Evolutionary conservation across 1,140 invertebrate species (phyloP).

Genomic region (Drosophila oshimai): DNA sequence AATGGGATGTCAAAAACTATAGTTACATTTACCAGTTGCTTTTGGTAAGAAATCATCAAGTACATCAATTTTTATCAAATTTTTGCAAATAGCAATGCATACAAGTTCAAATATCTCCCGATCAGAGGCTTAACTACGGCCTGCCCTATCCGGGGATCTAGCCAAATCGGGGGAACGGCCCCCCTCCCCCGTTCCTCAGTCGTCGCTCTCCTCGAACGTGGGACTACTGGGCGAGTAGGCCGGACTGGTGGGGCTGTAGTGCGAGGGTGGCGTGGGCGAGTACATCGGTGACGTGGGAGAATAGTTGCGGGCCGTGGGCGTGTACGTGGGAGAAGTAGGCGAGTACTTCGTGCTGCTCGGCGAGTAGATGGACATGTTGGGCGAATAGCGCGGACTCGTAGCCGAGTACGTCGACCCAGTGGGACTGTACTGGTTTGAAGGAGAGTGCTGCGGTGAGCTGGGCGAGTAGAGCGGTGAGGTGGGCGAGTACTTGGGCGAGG

Average conservation of each 20-base stretch:
- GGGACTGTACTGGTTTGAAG: slow-evolving; percentile 84
- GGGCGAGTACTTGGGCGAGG: slow-evolving; percentile 92
- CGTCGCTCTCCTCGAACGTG: slow-evolving; percentile 76
- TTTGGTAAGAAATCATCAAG: no score
- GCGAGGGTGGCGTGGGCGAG: slow-evolving; percentile 89
- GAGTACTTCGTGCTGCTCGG: slow-evolving; percentile 92
- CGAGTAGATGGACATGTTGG: slow-evolving; percentile 85
- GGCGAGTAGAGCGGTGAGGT: slow-evolving; percentile 91
- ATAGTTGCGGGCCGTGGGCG: slow-evolving; percentile 84
- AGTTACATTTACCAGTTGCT: no score
- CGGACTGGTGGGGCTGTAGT: slow-evolving; percentile 91
- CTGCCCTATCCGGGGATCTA: background rate
- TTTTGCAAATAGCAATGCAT: no score
- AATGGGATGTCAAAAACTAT: no score
- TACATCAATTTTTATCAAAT: no score
- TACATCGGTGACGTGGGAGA: slow-evolving; percentile 92
- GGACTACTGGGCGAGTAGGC: slow-evolving; percentile 87
- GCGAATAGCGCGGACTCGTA: slow-evolving; percentile 85
- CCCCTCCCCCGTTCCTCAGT: slow-evolving; percentile 28
- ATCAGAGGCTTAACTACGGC: background rate
- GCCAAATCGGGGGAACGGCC: background rate
- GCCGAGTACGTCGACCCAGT: slow-evolving; percentile 88
- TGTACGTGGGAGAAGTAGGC: slow-evolving; percentile 87
- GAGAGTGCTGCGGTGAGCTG: slow-evolving; percentile 83
- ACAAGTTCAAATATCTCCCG: no score